Percentiles rank a stretch among this genome's conserved stretches.
These are phyloP conservation scores for Drosophila leontia DNA, from an alignment of 1,140 invertebrate species.

Conservation along the genomic window DNA sequence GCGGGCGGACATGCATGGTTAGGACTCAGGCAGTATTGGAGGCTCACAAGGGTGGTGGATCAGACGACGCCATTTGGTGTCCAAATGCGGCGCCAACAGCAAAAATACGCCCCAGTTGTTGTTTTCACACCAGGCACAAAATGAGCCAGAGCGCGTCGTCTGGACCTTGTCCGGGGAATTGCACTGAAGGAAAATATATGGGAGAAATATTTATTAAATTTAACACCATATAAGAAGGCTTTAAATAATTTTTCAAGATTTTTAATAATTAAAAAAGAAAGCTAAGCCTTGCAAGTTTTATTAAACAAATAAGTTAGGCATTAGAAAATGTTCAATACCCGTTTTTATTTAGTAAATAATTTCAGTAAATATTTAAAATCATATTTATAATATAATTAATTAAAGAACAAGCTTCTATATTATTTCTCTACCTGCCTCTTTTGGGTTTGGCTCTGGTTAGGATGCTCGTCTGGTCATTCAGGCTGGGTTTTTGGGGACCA, in stretches of 20 bases:
- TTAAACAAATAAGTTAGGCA: too few species aligned
- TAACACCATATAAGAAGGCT: accelerated
- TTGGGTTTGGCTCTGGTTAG: constrained; percentile 17
- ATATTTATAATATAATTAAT: neutral
- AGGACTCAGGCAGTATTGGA: neutral
- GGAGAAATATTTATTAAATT: accelerated
- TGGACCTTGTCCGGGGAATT: constrained; percentile 4
- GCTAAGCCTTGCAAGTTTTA: neutral
- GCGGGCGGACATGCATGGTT: constrained; percentile 54
- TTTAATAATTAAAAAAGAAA: neutral
- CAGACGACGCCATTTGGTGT: constrained; percentile 80
- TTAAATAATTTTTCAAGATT: neutral
- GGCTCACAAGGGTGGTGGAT: constrained; percentile 14
- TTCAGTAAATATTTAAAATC: accelerated
- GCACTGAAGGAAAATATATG: neutral
- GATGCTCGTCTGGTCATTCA: constrained; percentile 42
- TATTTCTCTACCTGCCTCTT: constrained; percentile 3
- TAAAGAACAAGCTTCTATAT: too few species aligned
- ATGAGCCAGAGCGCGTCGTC: constrained; percentile 36
- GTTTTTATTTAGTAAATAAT: neutral
- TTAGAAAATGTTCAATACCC: neutral
- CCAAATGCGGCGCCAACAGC: constrained; percentile 80
- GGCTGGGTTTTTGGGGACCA: constrained; percentile 5
- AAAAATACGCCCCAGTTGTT: constrained; percentile 82
- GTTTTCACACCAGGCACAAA: constrained; percentile 78